Evolutionary conservation across 2,888 invertebrate genomes (phyloP).

Genomic region (Formica aserva): DNA sequence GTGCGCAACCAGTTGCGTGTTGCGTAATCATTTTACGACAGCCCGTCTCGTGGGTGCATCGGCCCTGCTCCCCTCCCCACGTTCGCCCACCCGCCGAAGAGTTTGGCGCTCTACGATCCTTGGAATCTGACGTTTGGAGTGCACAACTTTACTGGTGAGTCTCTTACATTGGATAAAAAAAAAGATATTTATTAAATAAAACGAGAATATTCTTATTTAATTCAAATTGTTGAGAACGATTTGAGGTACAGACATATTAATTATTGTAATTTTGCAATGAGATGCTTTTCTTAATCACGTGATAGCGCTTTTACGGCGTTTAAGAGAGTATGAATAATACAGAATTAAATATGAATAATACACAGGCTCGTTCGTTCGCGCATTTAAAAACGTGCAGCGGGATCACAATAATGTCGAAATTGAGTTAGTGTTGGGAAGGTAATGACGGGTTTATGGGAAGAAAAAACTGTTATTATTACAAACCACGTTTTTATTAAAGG

Average conservation of each 20-base stretch:
- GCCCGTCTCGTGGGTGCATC: conserved; percentile 56
- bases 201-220: neutral
- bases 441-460: conserved; percentile 39
- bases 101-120: conserved; percentile 23
- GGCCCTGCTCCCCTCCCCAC: conserved; percentile 12
- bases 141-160: conserved; percentile 38
- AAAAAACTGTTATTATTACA: conserved; percentile 42
- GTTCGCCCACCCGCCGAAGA: neutral
- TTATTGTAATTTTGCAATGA: conserved; percentile 7
- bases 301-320: conserved; percentile 22
- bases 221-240: neutral
- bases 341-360: conserved; percentile 6
- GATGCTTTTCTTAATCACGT: conserved; percentile 21
- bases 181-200: neutral
- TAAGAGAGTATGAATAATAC: conserved; percentile 23
- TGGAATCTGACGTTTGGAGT: conserved; percentile 32
- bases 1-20: conserved; percentile 84
- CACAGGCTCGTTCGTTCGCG: conserved; percentile 10
- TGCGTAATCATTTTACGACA: conserved; percentile 80
- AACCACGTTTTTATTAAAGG: conserved; percentile 21
- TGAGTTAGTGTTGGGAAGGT: conserved; percentile 27
- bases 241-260: neutral
- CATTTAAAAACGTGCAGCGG: conserved; percentile 31
- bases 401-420: conserved; percentile 15
- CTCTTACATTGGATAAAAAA: neutral